phyloP scores from a whole-genome alignment of 2,888 invertebrate species.

The Heliconius aoede region DNA sequence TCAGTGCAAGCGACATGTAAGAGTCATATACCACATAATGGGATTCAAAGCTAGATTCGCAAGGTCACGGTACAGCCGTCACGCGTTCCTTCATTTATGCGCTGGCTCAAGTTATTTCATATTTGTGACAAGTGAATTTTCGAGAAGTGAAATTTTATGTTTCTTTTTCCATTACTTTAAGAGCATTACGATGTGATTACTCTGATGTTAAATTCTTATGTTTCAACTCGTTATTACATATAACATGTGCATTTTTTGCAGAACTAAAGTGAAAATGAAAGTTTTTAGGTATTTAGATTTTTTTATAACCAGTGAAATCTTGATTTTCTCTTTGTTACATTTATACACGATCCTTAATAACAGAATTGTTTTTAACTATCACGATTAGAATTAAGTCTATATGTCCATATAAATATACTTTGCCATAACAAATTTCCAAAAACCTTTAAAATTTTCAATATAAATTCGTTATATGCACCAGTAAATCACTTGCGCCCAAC shows the following conservation, averaged over 20 bases:
- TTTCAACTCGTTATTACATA: conserved; percentile 10
- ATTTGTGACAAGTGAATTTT: conserved; percentile 35
- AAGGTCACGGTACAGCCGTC: conserved; percentile 53
- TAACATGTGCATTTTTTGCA: neutral
- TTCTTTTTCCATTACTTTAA: conserved; percentile 20
- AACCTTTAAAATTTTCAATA: neutral
- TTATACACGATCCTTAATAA: neutral
- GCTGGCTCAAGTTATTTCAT: conserved; percentile 48
- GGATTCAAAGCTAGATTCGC: conserved; percentile 36
- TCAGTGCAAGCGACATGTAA: conserved; percentile 31
- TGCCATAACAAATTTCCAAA: neutral
- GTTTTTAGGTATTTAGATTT: neutral
- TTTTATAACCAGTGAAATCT: neutral
- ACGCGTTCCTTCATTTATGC: conserved; percentile 60
- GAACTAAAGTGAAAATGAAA: neutral
- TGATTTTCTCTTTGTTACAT: neutral
- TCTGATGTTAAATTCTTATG: neutral
- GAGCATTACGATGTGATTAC: conserved; percentile 16
- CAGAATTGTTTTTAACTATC: neutral
- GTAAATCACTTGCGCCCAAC: conserved; percentile 30
- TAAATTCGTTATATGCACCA: neutral
- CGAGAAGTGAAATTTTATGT: conserved; percentile 24
- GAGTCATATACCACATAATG: conserved; percentile 29
- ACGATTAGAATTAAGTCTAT: neutral
- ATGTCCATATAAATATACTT: neutral